phyloP scores from a whole-genome alignment of 2,888 invertebrate genomes.

The Nomada hirtipes region DNA sequence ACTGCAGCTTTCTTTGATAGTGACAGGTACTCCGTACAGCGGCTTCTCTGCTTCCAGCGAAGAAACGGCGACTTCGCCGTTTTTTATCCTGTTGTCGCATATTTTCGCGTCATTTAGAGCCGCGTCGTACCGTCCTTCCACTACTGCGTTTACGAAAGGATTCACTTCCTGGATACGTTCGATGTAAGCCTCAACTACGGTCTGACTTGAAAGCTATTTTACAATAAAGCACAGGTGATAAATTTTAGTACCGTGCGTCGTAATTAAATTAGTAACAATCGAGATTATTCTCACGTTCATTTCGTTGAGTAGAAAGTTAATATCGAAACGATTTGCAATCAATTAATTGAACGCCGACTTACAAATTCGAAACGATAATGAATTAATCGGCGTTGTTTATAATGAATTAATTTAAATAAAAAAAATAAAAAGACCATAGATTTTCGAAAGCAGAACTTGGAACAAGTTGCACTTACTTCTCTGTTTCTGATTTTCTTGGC shows the following conservation, averaged over 20 bases:
- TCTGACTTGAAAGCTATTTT: conserved; percentile 88
- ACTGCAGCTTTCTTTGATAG: conserved; percentile 93
- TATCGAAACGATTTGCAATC: too few relatives aligned
- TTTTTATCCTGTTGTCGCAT: conserved; percentile 89
- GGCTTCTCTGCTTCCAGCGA: conserved; percentile 89
- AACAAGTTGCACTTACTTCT: conserved; percentile 70
- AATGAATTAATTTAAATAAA: not conserved
- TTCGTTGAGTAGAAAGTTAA: too few relatives aligned
- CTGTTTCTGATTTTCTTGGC: conserved; percentile 77
- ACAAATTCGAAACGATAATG: too few relatives aligned
- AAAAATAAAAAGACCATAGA: too few relatives aligned
- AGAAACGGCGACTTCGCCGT: conserved; percentile 86
- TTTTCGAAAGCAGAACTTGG: not conserved
- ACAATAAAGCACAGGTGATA: not conserved
- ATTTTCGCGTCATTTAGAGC: conserved; percentile 91
- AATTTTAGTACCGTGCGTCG: not conserved
- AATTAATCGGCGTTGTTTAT: too few relatives aligned
- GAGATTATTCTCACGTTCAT: too few relatives aligned
- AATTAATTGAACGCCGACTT: too few relatives aligned
- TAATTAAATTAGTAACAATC: not conserved
- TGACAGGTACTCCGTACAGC: conserved; percentile 93
- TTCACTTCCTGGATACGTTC: conserved; percentile 92
- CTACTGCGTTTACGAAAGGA: conserved; percentile 91
- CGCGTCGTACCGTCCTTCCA: conserved; percentile 90
- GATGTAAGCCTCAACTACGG: conserved; percentile 90